Conservation (phyloP, 1,140 invertebrate species). For the Hycleus phaleratus region DNA sequence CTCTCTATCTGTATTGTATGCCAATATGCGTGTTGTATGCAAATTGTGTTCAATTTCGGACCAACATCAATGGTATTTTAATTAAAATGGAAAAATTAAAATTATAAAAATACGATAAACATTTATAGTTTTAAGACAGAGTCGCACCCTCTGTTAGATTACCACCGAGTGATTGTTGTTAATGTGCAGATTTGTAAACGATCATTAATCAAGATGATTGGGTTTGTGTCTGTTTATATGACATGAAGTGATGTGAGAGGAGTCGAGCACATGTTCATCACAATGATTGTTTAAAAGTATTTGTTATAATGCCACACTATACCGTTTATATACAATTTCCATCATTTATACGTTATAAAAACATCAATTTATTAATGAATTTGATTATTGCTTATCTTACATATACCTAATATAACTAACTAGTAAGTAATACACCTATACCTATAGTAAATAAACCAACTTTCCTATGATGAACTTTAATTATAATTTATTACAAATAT, state of each 20-base stretch:
- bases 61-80: no score
- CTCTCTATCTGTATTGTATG: conserved; percentile 1
- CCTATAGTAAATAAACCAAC: background rate
- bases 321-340: no score
- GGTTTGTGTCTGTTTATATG: conserved; percentile 16
- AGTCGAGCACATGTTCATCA: conserved; percentile 9
- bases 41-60: conserved; percentile 4
- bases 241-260: conserved; percentile 15
- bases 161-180: background rate
- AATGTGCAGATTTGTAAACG: conserved; percentile 12
- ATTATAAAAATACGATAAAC: no score
- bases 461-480: conserved; percentile 14
- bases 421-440: background rate
- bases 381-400: no score
- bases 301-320: background rate
- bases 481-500: conserved; percentile 17
- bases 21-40: conserved; percentile 9
- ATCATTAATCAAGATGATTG: conserved; percentile 20
- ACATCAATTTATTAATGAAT: no score
- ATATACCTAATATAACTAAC: no score
- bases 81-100: no score
- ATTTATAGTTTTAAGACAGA: background rate
- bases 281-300: conserved; percentile 18
- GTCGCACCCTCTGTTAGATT: conserved; percentile 1
- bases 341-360: no score